These are phyloP conservation scores for Alethe castanea DNA, from an alignment of 2,113 vertebrate genomes.

Conservation along the genomic window DNA sequence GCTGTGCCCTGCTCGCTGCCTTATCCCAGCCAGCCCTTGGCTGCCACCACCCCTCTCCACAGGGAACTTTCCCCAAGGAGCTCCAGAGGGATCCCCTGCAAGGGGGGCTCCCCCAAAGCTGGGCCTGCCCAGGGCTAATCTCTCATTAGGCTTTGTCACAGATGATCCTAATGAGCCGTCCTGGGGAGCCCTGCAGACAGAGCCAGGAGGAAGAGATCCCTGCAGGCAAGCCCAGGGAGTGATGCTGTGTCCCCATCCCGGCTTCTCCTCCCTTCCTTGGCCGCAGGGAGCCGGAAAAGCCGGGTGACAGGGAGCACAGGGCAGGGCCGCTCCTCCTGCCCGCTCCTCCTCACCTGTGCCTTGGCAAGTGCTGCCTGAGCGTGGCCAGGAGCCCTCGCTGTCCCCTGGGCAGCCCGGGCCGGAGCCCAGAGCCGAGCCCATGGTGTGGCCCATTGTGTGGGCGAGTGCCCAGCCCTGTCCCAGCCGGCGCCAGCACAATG, in stretches of 20 bases:
- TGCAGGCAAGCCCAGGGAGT: background rate
- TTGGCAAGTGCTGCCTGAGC: background rate
- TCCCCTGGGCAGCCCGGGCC: background rate
- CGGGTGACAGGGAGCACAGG: background rate
- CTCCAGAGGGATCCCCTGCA: background rate
- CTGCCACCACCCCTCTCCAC: background rate
- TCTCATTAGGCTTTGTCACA: background rate
- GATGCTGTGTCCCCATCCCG: background rate
- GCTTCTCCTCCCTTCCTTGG: background rate
- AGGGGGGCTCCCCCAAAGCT: background rate
- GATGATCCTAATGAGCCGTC: background rate
- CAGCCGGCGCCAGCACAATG: constrained; percentile 58
- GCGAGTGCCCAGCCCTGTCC: background rate
- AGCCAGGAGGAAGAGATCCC: background rate
- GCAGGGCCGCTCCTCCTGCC: background rate
- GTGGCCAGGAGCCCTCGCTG: accelerated
- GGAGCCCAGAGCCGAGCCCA: background rate
- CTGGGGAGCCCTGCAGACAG: background rate
- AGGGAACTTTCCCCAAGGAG: background rate
- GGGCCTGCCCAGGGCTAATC: background rate
- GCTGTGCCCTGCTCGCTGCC: background rate
- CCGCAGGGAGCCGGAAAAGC: accelerated
- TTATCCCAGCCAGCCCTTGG: background rate
- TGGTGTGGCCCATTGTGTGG: constrained; percentile 53
- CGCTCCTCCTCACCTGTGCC: accelerated